These are phyloP conservation scores for Dascyllus trimaculatus DNA, from an alignment of 2,113 vertebrate species.

Conservation along the genomic window DNA sequence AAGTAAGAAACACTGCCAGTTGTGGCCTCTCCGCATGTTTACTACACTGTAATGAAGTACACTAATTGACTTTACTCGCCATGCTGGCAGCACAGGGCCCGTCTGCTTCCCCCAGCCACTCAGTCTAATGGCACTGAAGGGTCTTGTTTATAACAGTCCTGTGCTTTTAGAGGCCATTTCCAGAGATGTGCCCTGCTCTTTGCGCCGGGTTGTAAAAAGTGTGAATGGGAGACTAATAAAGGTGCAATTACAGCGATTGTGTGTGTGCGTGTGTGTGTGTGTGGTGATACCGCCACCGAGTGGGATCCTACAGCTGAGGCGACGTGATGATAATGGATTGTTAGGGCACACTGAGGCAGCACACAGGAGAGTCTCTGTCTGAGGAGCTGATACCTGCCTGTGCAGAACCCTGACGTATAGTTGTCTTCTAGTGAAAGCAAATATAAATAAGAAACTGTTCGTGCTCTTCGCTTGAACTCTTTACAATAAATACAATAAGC, in stretches of 20 bases:
- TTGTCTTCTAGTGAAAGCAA: conserved; percentile 16
- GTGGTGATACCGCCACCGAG: conserved; percentile 16
- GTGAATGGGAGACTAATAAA: conserved; percentile 83
- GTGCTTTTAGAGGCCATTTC: conserved; percentile 84
- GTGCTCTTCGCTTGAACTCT: not conserved
- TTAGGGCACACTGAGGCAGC: conserved; percentile 17
- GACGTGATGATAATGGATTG: conserved; percentile 51
- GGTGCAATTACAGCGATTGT: conserved; percentile 75
- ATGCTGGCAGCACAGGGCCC: conserved; percentile 30
- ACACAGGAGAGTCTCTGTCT: conserved; percentile 6
- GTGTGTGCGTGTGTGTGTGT: conserved; percentile 33
- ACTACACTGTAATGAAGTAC: conserved; percentile 70
- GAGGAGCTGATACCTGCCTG: conserved; percentile 14
- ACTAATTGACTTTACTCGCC: conserved; percentile 68
- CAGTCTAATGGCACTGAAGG: conserved; percentile 77
- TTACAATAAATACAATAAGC: conserved; percentile 10
- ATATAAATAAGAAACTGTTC: conserved; percentile 20
- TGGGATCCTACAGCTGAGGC: conserved; percentile 34
- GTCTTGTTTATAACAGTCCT: conserved; percentile 66
- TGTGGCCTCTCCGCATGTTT: conserved; percentile 43
- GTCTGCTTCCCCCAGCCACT: conserved; percentile 57
- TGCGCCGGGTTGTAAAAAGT: conserved; percentile 72
- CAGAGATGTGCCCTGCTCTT: conserved; percentile 69
- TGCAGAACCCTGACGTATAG: not conserved
- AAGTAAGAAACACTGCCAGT: conserved; percentile 16